Percentiles rank a stretch among this genome's conserved stretches.
Evolutionary conservation across 2,113 vertebrate species (phyloP).

Genomic region (Progne subis): DNA sequence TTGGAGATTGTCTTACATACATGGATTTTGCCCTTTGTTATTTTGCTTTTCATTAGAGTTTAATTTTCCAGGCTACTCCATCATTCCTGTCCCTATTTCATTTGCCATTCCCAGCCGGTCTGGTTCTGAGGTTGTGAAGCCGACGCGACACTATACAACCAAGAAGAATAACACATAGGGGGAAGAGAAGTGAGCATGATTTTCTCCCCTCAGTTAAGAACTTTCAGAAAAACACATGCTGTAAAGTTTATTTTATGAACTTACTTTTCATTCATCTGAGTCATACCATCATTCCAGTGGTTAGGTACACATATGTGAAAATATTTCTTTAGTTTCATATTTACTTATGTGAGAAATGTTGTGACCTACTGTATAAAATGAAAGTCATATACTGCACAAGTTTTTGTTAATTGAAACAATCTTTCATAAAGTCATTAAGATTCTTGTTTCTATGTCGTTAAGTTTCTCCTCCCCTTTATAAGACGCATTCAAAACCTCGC

Average conservation of each 20-base stretch:
- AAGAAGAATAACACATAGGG: neutral
- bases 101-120: neutral
- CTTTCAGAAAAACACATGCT: neutral
- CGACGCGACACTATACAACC: fast-evolving
- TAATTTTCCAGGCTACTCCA: neutral
- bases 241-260: neutral
- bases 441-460: neutral
- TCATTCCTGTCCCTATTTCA: neutral
- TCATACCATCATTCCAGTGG: neutral
- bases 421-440: neutral
- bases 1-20: neutral
- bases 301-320: neutral
- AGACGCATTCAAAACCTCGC: neutral
- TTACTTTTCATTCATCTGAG: neutral
- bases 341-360: neutral
- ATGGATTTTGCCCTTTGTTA: neutral
- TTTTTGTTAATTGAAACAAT: neutral
- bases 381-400: neutral
- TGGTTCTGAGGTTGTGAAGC: neutral
- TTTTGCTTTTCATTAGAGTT: neutral
- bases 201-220: neutral
- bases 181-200: neutral
- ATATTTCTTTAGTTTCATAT: neutral
- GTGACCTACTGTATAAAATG: neutral
- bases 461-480: neutral